Conservation (phyloP, 1,140 invertebrate genomes). For the Cherax destructor region DNA sequence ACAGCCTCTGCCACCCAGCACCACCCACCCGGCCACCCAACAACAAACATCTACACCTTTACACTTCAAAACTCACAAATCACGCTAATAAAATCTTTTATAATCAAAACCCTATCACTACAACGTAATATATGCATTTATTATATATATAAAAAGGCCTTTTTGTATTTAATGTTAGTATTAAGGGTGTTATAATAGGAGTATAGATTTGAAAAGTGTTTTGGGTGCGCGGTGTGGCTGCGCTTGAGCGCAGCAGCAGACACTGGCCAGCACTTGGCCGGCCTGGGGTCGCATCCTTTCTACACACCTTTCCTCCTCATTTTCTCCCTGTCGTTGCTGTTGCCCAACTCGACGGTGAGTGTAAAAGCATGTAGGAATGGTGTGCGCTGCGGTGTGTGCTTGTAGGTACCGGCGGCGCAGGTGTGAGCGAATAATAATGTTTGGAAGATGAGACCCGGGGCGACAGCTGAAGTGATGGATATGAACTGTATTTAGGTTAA, state of each 20-base stretch:
- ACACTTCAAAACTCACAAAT: too few relatives aligned
- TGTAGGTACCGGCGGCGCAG: too few relatives aligned
- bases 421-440: too few relatives aligned
- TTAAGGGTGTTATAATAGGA: background rate
- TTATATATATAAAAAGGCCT: too few relatives aligned
- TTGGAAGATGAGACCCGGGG: too few relatives aligned
- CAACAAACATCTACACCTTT: background rate
- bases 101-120: too few relatives aligned
- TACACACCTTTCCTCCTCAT: background rate
- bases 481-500: too few relatives aligned
- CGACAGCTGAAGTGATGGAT: too few relatives aligned
- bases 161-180: too few relatives aligned
- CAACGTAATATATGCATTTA: too few relatives aligned
- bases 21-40: background rate
- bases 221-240: background rate
- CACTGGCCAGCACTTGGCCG: background rate
- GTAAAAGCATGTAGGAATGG: background rate
- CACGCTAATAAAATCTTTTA: too few relatives aligned
- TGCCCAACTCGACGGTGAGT: background rate
- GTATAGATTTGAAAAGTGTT: background rate
- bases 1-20: background rate
- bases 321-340: background rate
- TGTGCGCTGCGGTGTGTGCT: too few relatives aligned
- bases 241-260: constrained; percentile 10
- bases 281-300: background rate